Base-by-base conservation (phyloP, 2,113 vertebrate genomes). In the Hydrochoerus hydrochaeris region DNA sequence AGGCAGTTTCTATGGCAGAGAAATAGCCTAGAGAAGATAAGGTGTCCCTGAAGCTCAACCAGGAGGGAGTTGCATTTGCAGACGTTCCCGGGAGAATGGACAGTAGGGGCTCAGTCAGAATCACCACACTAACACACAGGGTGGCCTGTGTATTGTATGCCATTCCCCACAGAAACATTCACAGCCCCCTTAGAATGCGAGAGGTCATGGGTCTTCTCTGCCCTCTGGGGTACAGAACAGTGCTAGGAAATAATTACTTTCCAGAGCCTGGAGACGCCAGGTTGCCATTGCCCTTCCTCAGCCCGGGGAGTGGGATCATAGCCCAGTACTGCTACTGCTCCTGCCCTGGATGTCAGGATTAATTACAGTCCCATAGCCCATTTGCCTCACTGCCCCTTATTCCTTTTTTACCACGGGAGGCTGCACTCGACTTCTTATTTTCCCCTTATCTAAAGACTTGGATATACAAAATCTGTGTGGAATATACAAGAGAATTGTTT, bases 171-270 rank as follows among this genome's bases (percentile, higher is more conserved):
- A 46, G 46, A 46, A 46, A 46, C 7, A 73, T 52, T 62, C 60
- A 14, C 58, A 67, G 63, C 84, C 75, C 14, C 6, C 78, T 58
- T 60, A 38, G 1, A 11, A 41, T 38, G 62, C 69, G 54, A 26
- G 38, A 65, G 67, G 75, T 26, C 60, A 35, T 0, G 0, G 4
- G 26, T 57, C 44, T 71, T 49, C 22, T 78, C 63, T 81, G 35
- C 26, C 46, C 58, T 85, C 35, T 77, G 81, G 75, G 71, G 88
- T 35, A 46, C 87, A 89, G 19, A 88, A 88, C 60, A 73, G 97
- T 41, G 24, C 82, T 91, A 90, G 80, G 94, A 95, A 63, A 44
- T 69, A 75, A 97, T 8, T 85, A 77, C 77, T 95, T 28, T 91
- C 28, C 1, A 38, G 41, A 63, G 75, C 85, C 91, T 52, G 71